Evolutionary conservation across 1,140 invertebrate genomes (phyloP), one percentile per base, ranked within the genome.

Genomic region (Ceratitis capitata): DNA sequence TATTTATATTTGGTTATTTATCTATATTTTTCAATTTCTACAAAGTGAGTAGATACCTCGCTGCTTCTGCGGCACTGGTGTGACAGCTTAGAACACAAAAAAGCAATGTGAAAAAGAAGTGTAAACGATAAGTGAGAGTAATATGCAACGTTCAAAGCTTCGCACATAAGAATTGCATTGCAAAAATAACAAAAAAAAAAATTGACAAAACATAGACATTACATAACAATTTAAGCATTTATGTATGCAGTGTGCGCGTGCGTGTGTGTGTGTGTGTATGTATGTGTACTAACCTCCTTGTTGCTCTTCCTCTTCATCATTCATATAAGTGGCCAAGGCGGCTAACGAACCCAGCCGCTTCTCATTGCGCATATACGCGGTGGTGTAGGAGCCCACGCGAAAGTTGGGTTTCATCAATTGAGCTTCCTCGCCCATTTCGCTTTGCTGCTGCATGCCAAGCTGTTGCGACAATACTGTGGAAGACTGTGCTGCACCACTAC

Each of bases 301-400:
- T 58, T 91, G 90, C 7, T 90, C 88, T 85, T 91, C 88, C 74
- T 91, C 90, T 9, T 87, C 85, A 45, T 86, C 86, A 82, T 90
- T 87, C 87, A 90, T 91, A 53, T 92, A 92, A 32, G 89, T 91
- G 32, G 91, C 90, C 1, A 92, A 86, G 0, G 90, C 90, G 0
- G 91, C 91, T 23, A 92, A 82, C 3, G 91, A 90, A 7, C 91
- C 91, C 32, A 92, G 78, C 16, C 91, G 87, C 3, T 88, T 64
- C 32, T 87, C 88, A 7, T 91, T 90, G 83, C 87, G 78, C 6
- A 90, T 84, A 3, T 90, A 88, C 14, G 91, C 90, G 0, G 88
- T 90, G 53, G 91, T 92, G 39, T 93, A 94, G 7, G 94, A 94
- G 1, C 94, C 94, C 9, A 95, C 90, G 84, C 94, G 94, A 88